A percentile compares a stretch with the other conserved stretches of the same genome.
Conservation (phyloP, 2,888 invertebrate genomes). For the Magallana nippona region DNA sequence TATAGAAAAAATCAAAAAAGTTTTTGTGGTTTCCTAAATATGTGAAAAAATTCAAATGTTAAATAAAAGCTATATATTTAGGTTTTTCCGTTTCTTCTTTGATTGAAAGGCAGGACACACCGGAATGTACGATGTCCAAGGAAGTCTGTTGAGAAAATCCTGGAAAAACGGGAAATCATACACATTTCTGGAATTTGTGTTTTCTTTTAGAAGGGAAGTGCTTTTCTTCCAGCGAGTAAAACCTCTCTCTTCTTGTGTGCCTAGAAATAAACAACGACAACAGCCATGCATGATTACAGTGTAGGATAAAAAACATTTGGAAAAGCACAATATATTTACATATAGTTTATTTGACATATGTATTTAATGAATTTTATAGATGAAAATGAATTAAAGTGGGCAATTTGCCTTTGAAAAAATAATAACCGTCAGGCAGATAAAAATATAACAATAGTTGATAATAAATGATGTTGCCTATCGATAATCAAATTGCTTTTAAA, state of each 20-base stretch:
- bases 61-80: no score
- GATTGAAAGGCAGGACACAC: constrained; percentile 22
- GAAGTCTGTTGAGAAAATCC: constrained; percentile 57
- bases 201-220: not conserved
- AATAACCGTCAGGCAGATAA: no score
- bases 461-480: no score
- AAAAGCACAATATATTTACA: not conserved
- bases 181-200: not conserved
- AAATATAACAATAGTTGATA: no score
- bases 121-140: constrained; percentile 1
- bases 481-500: not conserved
- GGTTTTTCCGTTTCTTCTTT: not conserved
- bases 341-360: no score
- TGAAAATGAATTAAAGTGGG: no score
- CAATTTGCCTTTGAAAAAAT: no score
- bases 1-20: no score
- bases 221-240: constrained; percentile 5
- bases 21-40: no score
- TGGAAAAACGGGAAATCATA: constrained; percentile 72
- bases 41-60: no score
- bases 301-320: not conserved
- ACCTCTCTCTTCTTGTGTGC: not conserved
- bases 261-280: not conserved
- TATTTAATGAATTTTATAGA: no score
- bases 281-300: not conserved